phyloP scores from a whole-genome alignment of 2,888 invertebrate species.

The Dolichopus griseipennis region DNA sequence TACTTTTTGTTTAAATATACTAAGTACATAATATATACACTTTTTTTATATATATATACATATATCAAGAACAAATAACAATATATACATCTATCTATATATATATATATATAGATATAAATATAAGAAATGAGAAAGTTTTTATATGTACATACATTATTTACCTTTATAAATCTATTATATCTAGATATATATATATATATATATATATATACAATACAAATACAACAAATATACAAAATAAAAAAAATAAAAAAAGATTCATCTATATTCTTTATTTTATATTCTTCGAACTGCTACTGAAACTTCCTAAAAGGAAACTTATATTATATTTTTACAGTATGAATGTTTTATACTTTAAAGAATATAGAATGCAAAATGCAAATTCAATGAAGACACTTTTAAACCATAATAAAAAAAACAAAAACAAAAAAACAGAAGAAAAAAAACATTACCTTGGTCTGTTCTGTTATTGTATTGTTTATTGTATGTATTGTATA shows the following conservation, averaged over 20 bases:
- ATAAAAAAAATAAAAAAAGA: too few species aligned
- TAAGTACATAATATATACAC: neutral
- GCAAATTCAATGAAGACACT: slow-evolving; percentile 3
- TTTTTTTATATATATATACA: neutral
- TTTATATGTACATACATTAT: too few species aligned
- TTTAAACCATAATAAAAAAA: neutral
- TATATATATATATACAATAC: too few species aligned
- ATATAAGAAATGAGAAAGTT: too few species aligned
- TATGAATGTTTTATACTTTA: neutral
- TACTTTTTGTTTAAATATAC: neutral
- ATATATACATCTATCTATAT: too few species aligned
- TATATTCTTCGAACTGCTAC: too few species aligned
- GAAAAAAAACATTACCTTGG: neutral
- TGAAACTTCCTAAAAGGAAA: slow-evolving; percentile 5
- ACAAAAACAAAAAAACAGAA: neutral
- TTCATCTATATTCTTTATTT: too few species aligned
- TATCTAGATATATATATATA: too few species aligned
- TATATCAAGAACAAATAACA: neutral
- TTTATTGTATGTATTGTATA: neutral
- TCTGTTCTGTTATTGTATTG: neutral
- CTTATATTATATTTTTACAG: neutral
- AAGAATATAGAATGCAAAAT: neutral
- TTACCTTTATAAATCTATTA: too few species aligned
- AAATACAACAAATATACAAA: too few species aligned
- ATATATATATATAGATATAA: too few species aligned